Percentiles rank a stretch among this genome's conserved stretches.
These are phyloP conservation scores for Nansenia antarctica DNA, from an alignment of 2,113 vertebrate genomes.

Conservation along the genomic window DNA sequence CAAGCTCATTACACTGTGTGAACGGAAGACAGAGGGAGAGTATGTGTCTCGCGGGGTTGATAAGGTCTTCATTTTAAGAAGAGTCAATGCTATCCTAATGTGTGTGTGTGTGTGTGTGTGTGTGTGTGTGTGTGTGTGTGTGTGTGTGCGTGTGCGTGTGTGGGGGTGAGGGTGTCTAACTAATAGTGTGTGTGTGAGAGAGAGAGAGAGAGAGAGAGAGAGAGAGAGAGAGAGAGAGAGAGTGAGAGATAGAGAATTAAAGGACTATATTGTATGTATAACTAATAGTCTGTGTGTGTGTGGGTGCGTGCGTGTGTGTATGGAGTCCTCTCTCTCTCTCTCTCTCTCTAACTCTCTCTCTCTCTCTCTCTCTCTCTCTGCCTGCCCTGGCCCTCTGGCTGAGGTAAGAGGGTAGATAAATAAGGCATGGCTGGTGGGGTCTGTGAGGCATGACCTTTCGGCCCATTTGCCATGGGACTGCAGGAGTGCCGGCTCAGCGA, in stretches of 20 bases:
- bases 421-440: conserved; percentile 55
- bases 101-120: neutral
- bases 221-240: conserved; percentile 1
- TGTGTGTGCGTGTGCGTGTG: no score
- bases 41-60: conserved; percentile 18
- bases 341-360: neutral
- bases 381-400: conserved; percentile 2
- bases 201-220: conserved; percentile 6
- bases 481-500: conserved; percentile 58
- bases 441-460: conserved; percentile 57
- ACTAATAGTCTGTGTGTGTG: no score
- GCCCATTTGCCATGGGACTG: conserved; percentile 51
- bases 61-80: conserved; percentile 48
- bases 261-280: neutral
- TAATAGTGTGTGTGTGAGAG: no score
- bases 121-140: neutral
- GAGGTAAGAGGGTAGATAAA: conserved; percentile 61
- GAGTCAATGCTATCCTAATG: neutral
- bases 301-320: no score
- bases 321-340: conserved; percentile 9
- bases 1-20: conserved; percentile 36
- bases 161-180: conserved; percentile 8
- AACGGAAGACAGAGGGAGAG: neutral
- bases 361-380: neutral
- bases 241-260: neutral